Evolutionary conservation across 1,140 invertebrate species (phyloP).

Genomic region (Drosophila prosaltans): DNA sequence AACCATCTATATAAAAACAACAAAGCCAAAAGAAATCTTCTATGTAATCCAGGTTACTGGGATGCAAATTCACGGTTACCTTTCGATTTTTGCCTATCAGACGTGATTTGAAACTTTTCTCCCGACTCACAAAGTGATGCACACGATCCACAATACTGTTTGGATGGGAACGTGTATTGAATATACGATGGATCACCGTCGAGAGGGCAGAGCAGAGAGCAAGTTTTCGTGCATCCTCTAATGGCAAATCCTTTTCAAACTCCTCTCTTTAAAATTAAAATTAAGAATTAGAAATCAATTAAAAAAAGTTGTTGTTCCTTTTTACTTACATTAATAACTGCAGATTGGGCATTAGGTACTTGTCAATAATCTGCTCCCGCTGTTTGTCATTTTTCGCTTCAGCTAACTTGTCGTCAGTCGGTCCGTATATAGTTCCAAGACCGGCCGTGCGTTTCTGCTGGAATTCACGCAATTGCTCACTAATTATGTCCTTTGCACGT

Average conservation of each 20-base stretch:
- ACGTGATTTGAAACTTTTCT: conserved; percentile 90
- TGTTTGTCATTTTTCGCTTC: conserved; percentile 92
- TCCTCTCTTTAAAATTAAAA: conserved; percentile 86
- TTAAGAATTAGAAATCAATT: neutral
- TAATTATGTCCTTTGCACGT: conserved; percentile 93
- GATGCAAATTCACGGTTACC: conserved; percentile 45
- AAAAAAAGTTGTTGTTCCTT: neutral
- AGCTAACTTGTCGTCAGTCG: conserved; percentile 91
- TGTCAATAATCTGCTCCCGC: conserved; percentile 90
- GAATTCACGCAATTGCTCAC: conserved; percentile 94
- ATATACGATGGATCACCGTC: conserved; percentile 87
- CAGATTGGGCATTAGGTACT: conserved; percentile 89
- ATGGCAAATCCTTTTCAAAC: conserved; percentile 87
- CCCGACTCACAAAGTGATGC: conserved; percentile 91
- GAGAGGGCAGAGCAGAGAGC: conserved; percentile 91
- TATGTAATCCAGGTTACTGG: neutral
- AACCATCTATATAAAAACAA: conserved; percentile 85
- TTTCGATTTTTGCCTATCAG: conserved; percentile 89
- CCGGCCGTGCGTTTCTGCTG: conserved; percentile 94
- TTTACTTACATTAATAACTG: conserved; percentile 87
- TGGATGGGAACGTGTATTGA: conserved; percentile 75
- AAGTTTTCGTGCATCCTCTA: conserved; percentile 87
- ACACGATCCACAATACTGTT: conserved; percentile 83
- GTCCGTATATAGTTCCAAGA: conserved; percentile 94
- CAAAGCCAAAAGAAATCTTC: neutral